Evolutionary conservation across 2,888 invertebrate species (phyloP).

Genomic region (Aricia artaxerxes): DNA sequence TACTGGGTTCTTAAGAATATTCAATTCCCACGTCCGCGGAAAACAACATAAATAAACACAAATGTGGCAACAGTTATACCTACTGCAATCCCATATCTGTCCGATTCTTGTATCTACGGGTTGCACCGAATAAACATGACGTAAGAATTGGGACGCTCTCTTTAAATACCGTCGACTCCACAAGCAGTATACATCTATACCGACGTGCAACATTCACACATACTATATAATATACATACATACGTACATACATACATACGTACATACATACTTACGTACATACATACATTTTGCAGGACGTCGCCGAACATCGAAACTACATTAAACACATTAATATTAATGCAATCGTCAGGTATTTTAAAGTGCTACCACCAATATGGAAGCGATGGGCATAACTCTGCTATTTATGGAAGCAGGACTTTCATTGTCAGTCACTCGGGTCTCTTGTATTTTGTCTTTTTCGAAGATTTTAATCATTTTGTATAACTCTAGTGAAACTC

Average conservation of each 20-base stretch:
- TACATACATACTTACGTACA: no score
- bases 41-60: no score
- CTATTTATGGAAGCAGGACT: background rate
- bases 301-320: background rate
- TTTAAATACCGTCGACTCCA: slow-evolving; percentile 4
- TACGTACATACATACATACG: no score
- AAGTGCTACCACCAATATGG: background rate
- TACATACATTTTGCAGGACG: background rate
- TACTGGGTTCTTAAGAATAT: no score
- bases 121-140: background rate
- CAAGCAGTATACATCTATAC: background rate
- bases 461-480: no score
- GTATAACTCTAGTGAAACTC: no score
- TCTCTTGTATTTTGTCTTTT: no score
- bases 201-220: background rate
- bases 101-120: background rate
- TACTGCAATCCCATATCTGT: background rate
- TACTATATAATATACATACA: no score
- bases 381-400: background rate
- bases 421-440: no score
- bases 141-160: slow-evolving; percentile 22
- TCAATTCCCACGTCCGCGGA: no score
- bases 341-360: slow-evolving; percentile 7
- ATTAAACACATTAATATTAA: slow-evolving; percentile 16
- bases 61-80: no score